phyloP scores from a whole-genome alignment of 2,113 vertebrate genomes.

The Siniperca knerii region DNA sequence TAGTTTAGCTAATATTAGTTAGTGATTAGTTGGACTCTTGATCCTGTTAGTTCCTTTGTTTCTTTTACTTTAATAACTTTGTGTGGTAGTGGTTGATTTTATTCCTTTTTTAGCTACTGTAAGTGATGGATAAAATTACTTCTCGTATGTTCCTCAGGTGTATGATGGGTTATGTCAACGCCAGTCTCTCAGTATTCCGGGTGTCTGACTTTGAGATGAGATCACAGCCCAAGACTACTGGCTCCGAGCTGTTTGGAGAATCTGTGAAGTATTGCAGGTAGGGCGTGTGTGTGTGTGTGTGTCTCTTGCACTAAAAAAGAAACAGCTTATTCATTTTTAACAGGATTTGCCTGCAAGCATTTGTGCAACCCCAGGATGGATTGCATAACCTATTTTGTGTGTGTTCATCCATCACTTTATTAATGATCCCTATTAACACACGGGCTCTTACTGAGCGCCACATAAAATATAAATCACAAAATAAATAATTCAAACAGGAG shows the following conservation, averaged over 20 bases:
- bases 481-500: background rate
- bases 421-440: conserved; percentile 7
- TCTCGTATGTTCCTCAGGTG: conserved; percentile 82
- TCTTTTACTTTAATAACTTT: background rate
- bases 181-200: conserved; percentile 92
- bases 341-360: conserved; percentile 1
- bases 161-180: conserved; percentile 95
- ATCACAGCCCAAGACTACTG: conserved; percentile 88
- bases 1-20: background rate
- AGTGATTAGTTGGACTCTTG: background rate
- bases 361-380: background rate
- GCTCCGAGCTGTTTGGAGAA: conserved; percentile 88
- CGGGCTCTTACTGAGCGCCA: conserved; percentile 11
- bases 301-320: background rate
- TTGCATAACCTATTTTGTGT: background rate
- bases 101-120: background rate
- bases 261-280: conserved; percentile 91
- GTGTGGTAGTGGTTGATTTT: background rate
- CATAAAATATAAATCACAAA: conserved; percentile 9
- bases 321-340: background rate
- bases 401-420: conserved; percentile 25
- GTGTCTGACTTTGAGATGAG: conserved; percentile 92
- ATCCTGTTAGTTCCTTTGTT: background rate
- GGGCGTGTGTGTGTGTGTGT: background rate
- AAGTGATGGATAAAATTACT: background rate